A percentile compares a stretch with the other conserved stretches of the same genome.
These are phyloP conservation scores for Ichneumon xanthorius DNA, from an alignment of 2,888 invertebrate species.

Conservation along the genomic window DNA sequence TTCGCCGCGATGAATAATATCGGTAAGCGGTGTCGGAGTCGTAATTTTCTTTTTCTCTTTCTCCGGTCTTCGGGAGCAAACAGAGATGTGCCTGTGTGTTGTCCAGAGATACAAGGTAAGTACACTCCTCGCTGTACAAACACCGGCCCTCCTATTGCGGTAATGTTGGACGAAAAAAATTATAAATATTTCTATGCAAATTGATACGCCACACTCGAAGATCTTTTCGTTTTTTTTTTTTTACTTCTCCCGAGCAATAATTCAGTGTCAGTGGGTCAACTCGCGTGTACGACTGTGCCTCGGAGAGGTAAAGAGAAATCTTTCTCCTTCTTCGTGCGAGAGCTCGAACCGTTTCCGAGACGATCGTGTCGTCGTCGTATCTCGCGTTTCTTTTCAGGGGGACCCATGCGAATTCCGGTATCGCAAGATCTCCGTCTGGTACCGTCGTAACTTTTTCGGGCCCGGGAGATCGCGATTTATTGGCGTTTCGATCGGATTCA, in stretches of 20 bases:
- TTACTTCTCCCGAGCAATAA: slow-evolving; percentile 70
- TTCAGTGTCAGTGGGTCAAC: slow-evolving; percentile 84
- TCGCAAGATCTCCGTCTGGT: neutral
- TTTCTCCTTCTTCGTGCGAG: slow-evolving; percentile 60
- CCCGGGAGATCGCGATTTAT: slow-evolving; percentile 2
- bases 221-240: slow-evolving; percentile 18
- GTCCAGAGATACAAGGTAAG: neutral
- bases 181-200: slow-evolving; percentile 63
- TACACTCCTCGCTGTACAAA: neutral
- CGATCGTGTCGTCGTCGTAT: slow-evolving; percentile 41
- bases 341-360: slow-evolving; percentile 52
- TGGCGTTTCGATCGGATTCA: slow-evolving; percentile 12
- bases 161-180: slow-evolving; percentile 11
- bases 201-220: slow-evolving; percentile 57
- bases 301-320: slow-evolving; percentile 75
- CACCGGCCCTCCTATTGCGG: neutral
- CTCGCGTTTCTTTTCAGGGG: slow-evolving; percentile 56
- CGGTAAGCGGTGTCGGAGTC: neutral
- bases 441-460: neutral
- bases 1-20: neutral
- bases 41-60: slow-evolving; percentile 18
- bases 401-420: slow-evolving; percentile 43
- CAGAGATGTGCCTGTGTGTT: neutral
- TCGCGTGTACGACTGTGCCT: slow-evolving; percentile 70
- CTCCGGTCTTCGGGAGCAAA: neutral